These are phyloP conservation scores for Mesembrinibis cayennensis DNA, from an alignment of 2,113 vertebrate species.

Conservation along the genomic window DNA sequence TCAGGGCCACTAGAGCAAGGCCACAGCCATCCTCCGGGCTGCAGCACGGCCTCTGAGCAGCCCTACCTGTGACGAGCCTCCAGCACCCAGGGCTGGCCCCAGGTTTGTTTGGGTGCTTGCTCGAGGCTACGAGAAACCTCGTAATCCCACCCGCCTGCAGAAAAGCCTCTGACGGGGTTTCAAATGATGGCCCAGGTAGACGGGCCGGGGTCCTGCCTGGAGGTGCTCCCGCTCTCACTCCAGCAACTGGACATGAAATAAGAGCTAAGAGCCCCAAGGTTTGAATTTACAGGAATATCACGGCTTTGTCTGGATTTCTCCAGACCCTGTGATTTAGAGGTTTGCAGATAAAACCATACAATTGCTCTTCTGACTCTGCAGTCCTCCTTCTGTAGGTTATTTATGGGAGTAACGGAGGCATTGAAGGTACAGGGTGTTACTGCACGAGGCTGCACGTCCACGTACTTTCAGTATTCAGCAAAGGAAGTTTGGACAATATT, in stretches of 20 bases:
- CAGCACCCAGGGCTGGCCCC: background rate
- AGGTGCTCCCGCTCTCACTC: background rate
- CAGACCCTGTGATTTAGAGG: background rate
- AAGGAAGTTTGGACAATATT: background rate
- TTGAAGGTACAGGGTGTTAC: background rate
- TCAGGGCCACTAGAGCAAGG: background rate
- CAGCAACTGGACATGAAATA: background rate
- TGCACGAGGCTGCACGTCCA: rapidly evolving
- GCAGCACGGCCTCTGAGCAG: background rate
- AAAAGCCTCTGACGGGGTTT: background rate
- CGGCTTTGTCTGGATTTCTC: background rate
- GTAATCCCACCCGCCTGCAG: background rate
- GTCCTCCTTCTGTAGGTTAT: background rate
- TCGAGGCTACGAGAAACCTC: background rate
- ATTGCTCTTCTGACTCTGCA: background rate
- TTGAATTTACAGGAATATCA: background rate
- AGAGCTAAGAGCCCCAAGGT: background rate
- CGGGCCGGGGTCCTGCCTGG: rapidly evolving
- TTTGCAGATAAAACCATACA: background rate
- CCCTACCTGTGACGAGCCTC: background rate
- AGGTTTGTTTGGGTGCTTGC: background rate
- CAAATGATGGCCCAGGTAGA: background rate
- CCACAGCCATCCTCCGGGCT: background rate
- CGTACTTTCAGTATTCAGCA: background rate
- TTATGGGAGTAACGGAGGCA: background rate